A percentile compares a stretch with the other conserved stretches of the same genome.
Conservation (phyloP, 2,888 invertebrate genomes). For the Mylabris sibirica region DNA sequence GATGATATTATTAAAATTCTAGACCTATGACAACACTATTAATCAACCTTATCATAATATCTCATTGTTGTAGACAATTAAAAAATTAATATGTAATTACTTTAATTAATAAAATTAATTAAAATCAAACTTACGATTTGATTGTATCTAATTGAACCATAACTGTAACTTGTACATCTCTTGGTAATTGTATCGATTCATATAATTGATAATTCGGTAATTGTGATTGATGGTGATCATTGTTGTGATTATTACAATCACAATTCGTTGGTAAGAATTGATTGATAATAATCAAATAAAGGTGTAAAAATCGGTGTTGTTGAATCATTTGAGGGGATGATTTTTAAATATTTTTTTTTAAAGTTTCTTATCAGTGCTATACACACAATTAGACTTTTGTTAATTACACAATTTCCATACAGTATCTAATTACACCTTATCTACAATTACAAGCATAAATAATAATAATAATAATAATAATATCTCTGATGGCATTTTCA, state of each 20-base stretch:
- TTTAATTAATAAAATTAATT: not conserved
- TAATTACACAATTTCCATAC: too few relatives aligned
- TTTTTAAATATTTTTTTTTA: not conserved
- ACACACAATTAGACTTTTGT: not conserved
- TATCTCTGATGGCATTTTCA: conserved; percentile 3
- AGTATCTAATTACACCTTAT: not conserved
- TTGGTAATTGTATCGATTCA: not conserved
- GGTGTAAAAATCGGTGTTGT: not conserved
- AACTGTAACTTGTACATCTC: conserved; percentile 4
- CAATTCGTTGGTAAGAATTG: not conserved
- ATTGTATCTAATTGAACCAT: not conserved
- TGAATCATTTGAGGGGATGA: not conserved
- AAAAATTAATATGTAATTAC: not conserved
- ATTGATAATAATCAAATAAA: not conserved
- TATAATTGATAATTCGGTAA: not conserved
- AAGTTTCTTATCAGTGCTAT: too few relatives aligned
- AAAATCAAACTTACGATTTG: not conserved
- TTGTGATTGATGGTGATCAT: not conserved
- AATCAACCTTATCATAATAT: too few relatives aligned
- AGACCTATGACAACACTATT: not conserved
- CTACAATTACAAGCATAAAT: not conserved
- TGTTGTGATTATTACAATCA: not conserved
- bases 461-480: not conserved
- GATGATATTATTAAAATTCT: not conserved
- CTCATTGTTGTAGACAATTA: not conserved